These are phyloP conservation scores for Alligator sinensis DNA, from an alignment of 2,113 vertebrate species.

Conservation along the genomic window DNA sequence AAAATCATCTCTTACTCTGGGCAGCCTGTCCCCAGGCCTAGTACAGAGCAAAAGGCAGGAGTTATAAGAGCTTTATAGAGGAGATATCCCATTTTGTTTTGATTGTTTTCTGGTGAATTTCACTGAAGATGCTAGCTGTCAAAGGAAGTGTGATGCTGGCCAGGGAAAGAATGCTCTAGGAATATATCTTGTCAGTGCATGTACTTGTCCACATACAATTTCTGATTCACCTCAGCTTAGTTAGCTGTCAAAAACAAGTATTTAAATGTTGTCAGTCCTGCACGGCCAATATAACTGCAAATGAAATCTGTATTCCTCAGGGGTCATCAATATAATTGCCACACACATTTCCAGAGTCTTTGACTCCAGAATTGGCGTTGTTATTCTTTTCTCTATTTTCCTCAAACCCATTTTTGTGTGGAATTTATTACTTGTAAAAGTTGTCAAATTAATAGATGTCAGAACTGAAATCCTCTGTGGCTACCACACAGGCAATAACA, in stretches of 20 bases:
- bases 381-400: not conserved
- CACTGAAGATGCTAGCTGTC: conserved; percentile 5
- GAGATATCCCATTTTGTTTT: not conserved
- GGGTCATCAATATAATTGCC: not conserved
- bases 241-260: conserved; percentile 41
- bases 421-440: not conserved
- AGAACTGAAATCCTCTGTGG: not conserved
- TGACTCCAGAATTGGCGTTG: not conserved
- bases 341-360: not conserved
- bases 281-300: not conserved
- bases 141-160: not conserved
- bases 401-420: not conserved
- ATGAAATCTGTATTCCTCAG: conserved; percentile 9
- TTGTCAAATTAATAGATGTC: not conserved
- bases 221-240: conserved; percentile 6
- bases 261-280: not conserved
- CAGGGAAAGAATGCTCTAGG: conserved; percentile 21
- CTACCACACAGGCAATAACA: rapidly evolving
- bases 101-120: not conserved
- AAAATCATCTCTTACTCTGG: not conserved
- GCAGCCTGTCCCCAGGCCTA: not conserved
- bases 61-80: not conserved
- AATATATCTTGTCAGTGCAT: conserved; percentile 4
- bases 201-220: not conserved
- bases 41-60: not conserved